Evolutionary conservation across 1,140 invertebrate species (phyloP).

Genomic region (Heliconius nattereri): DNA sequence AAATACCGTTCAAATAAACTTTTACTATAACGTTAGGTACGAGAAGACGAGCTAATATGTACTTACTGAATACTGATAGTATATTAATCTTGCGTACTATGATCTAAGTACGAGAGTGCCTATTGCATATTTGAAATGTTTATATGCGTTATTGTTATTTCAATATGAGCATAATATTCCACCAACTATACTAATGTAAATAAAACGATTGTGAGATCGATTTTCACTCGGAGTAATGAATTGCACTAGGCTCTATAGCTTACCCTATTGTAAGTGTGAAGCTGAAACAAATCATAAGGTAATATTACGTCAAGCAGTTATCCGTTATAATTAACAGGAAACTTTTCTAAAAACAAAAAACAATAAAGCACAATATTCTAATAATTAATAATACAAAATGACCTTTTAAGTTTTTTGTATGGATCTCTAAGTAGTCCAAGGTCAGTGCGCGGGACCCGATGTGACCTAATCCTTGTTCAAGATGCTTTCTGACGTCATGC

Average conservation of each 20-base stretch:
- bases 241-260: background rate
- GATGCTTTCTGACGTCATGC: background rate
- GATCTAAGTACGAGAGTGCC: too few relatives aligned
- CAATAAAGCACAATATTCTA: background rate
- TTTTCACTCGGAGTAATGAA: too few relatives aligned
- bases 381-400: background rate
- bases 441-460: conserved; percentile 2
- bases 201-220: too few relatives aligned
- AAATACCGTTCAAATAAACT: conserved; percentile 3
- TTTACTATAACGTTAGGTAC: background rate
- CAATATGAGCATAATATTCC: too few relatives aligned
- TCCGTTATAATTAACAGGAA: background rate
- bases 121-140: too few relatives aligned
- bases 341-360: background rate
- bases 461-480: background rate
- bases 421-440: conserved; percentile 2
- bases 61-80: background rate
- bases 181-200: background rate
- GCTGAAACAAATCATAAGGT: background rate
- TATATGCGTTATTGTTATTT: too few relatives aligned
- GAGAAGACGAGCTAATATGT: background rate
- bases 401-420: conserved; percentile 5
- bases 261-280: background rate
- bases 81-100: background rate
- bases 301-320: too few relatives aligned